Base-by-base conservation (phyloP, 1,140 invertebrate species). In the Probaryconus sp. region DNA sequence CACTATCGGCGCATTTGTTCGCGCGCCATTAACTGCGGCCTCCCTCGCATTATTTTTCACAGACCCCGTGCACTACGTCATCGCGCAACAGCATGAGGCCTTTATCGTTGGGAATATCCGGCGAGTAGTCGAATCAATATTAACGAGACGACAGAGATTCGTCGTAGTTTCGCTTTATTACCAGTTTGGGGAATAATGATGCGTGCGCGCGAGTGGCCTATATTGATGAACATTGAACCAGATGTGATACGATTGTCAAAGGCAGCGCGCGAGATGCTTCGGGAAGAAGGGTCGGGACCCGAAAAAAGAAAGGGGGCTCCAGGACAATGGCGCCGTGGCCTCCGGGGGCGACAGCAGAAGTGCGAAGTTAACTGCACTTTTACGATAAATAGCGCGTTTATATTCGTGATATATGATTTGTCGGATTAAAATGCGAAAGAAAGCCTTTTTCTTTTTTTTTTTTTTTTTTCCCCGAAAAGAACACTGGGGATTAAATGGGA, bases 101-200 rank as follows among this genome's bases (percentile, higher is more conserved):
- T 50, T 55, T 11, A 50, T 14, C 37, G 68, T 17, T 31, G 55
- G 51, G 53, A 47, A 55, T 63, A 56, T 61, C 43, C 30, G 31
- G 42, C 18, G 43, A 58, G 17, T 21, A 18, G 20, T 50, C 28
- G 31, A 75, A 70, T 76, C 73, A 55, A 61, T 76, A 76, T 65
- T 47, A 70, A 43, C 60, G 47, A 51, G 17, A 55, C 48, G 38
- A 75, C 65, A 33, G n/a, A n/a, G 50, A 64, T 64, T 60, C 33
- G 51, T 53, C 64, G 53, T 61, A 53, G 60, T 67, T 20, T 61
- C 60, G 53, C 51, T 69, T 75, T 75, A 69, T 69, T 65, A 56
- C 58, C 26, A 64, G 61, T 65, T 70, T 60, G 58, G 48, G 60
- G 20, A 72, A 69, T 64, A 69, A 69, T 69, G 72, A 61, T 71